Evolutionary conservation across 2,113 vertebrate species (phyloP).

Genomic region (Synchiropus splendidus): DNA sequence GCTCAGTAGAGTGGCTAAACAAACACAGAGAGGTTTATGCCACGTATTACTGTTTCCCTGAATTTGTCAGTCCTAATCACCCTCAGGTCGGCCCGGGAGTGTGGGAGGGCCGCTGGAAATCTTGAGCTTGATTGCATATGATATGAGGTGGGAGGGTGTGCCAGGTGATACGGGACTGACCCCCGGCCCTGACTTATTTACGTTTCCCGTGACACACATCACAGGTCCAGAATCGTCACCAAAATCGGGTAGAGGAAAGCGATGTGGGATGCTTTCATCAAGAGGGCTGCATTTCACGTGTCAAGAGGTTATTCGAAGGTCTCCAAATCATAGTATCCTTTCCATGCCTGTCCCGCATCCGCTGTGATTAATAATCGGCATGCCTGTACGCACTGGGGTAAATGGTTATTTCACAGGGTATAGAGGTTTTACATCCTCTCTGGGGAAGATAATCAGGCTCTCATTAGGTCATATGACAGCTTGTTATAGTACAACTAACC

Average conservation of each 20-base stretch:
- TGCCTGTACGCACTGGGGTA: conserved; percentile 31
- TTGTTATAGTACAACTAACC: conserved; percentile 37
- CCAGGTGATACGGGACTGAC: conserved; percentile 22
- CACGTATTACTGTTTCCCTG: conserved; percentile 34
- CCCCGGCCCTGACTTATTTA: not conserved
- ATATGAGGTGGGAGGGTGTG: conserved; percentile 28
- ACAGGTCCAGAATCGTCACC: conserved; percentile 9
- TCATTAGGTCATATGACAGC: conserved; percentile 49
- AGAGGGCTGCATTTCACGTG: conserved; percentile 20
- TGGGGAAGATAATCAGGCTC: conserved; percentile 54
- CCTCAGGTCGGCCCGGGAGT: conserved; percentile 26
- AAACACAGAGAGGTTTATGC: conserved; percentile 40
- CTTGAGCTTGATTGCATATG: conserved; percentile 45
- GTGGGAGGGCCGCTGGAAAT: conserved; percentile 21
- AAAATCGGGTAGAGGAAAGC: conserved; percentile 11
- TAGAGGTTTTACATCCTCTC: conserved; percentile 28
- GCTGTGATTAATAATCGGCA: conserved; percentile 40
- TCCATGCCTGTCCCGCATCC: conserved; percentile 17
- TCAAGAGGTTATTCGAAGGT: conserved; percentile 22
- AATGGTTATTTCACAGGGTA: conserved; percentile 29
- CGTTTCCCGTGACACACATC: conserved; percentile 34
- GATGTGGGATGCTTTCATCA: conserved; percentile 33
- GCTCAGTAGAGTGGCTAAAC: conserved; percentile 45
- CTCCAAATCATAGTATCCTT: conserved; percentile 27
- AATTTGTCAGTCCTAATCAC: conserved; percentile 53